Base-by-base conservation (phyloP, 2,113 vertebrate genomes). In the Ploceus nigricollis region DNA sequence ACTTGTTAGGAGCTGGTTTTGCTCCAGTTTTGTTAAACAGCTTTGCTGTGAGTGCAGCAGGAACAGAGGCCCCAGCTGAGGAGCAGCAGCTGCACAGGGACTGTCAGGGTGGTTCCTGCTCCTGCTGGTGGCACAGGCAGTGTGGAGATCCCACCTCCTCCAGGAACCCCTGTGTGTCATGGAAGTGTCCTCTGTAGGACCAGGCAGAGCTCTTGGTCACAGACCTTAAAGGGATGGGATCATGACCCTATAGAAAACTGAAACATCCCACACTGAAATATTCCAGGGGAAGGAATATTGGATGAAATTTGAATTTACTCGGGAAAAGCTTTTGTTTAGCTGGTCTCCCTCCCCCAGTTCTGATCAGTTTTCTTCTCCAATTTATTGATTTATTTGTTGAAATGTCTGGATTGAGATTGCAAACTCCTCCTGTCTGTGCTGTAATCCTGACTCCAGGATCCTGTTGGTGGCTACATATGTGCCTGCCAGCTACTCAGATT, bases 321-420 rank as follows among this genome's bases (percentile, higher is more conserved):
- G 16, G 57, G 24, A 83, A 54, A 73, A 78, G 11, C 10, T 11
- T 82, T 76, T 35, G 5, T 66, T 81, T 45, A 71, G 45, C 6
- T 28, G 7, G 8, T 25, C 42, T 20, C 15, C 16, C 33, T 85
- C 6, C 7, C 10, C 1, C 2, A 5, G 3, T 71, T 57, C 22
- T 53, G 7, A 21, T 28, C 1, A 7, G 0, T 11, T 31, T 56
- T 68, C 18, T 11, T 3, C 8, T 40, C 25, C 7, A 9, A 1
- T 54, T 40, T 22, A 22, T n/a, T n/a, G 17, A 18, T 61, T 25
- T 42, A 4, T 69, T 47, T 18, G 10, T 66, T 31, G 60, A 51
- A 4, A 33, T 22, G 11, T 23, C 18, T 51, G 31, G 30, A 23
- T 81, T 58, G 14, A 17, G 20, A 6, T 11, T 20, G 9, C 20